Evolutionary conservation across 1,140 invertebrate species (phyloP), one percentile per base, ranked within the genome.

Genomic region (Drosophila repleta): DNA sequence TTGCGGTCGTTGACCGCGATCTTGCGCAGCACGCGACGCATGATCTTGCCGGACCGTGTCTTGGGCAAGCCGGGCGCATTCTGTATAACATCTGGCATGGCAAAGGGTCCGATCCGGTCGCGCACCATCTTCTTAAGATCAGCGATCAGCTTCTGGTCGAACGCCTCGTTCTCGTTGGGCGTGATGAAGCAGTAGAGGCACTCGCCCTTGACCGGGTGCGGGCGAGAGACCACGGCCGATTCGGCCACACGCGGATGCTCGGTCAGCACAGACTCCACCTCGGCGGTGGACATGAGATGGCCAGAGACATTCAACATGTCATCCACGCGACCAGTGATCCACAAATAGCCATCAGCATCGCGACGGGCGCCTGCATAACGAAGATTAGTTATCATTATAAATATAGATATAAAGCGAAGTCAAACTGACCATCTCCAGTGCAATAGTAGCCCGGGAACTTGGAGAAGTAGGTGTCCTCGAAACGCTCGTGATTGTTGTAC

Each of bases 251-350:
- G 93, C 4, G 92, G 90, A 88, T 98, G 97, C 83, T 97, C 97
- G 0, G 97, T 95, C 3, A 99, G 93, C 4, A 97, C 96, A 11
- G 96, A 96, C 93, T 99, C 98, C 0, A 97, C 96, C 93, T 99
- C 97, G 0, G 98, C 97, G 0, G 99, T 99, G 58, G 97, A 98
- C 94, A 99, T 96, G 17, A 99, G 92, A 93, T 99, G 98, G 0
- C 98, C 98, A 1, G 97, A 99, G 0, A 99, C 98, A 92, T 99
- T 99, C 52, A 99, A 92, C 97, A 99, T 98, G 88, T 99, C 98
- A 92, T 99, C 98, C 13, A 99, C 96, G 52, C 98, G 94, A 0
- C 98, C 98, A 1, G 98, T 99, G 18, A 99, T 96, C 98, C 98
- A 99, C 15, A 98, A 92, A 92, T 99, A 99, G 2, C 98, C 98